Conservation (phyloP, 1,140 invertebrate species). For the Scaptodrosophila lebanonensis region DNA sequence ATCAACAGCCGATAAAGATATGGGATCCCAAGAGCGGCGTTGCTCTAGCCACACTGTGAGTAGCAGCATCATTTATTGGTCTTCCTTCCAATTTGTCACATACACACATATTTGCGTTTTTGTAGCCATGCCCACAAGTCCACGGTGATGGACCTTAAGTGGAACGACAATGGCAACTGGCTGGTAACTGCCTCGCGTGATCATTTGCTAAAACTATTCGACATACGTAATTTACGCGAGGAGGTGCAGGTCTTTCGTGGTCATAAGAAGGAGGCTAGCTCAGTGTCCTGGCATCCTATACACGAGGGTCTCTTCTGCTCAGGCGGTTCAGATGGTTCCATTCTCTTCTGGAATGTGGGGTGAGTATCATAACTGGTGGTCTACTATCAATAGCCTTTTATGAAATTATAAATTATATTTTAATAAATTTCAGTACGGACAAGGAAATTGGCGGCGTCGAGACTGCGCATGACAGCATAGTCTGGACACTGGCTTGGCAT, state of each 20-base stretch:
- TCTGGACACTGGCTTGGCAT: constrained; percentile 99
- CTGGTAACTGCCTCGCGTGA: constrained; percentile 98
- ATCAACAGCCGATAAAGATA: constrained; percentile 99
- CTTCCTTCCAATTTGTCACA: not conserved
- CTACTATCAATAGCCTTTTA: too few relatives aligned
- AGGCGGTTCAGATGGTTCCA: constrained; percentile 97
- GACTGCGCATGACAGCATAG: constrained; percentile 98
- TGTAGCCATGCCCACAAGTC: constrained; percentile 98
- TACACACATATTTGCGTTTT: too few relatives aligned
- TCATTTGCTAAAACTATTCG: constrained; percentile 98
- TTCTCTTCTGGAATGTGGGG: constrained; percentile 99
- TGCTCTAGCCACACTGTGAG: constrained; percentile 87
- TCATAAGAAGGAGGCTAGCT: constrained; percentile 98
- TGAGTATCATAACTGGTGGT: constrained; percentile 74
- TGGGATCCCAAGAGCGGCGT: constrained; percentile 99
- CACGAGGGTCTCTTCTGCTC: constrained; percentile 97
- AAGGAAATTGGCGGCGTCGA: constrained; percentile 99
- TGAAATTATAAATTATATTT: not conserved
- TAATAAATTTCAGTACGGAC: constrained; percentile 84
- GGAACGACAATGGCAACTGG: constrained; percentile 99
- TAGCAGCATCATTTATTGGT: constrained; percentile 14
- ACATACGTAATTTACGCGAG: constrained; percentile 94
- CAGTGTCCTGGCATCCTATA: constrained; percentile 98
- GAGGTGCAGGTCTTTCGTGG: constrained; percentile 98
- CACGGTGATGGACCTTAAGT: constrained; percentile 99